Evolutionary conservation across 2,888 invertebrate genomes (phyloP), one percentile per base, ranked within the genome.

Genomic region (Ophion costatus): DNA sequence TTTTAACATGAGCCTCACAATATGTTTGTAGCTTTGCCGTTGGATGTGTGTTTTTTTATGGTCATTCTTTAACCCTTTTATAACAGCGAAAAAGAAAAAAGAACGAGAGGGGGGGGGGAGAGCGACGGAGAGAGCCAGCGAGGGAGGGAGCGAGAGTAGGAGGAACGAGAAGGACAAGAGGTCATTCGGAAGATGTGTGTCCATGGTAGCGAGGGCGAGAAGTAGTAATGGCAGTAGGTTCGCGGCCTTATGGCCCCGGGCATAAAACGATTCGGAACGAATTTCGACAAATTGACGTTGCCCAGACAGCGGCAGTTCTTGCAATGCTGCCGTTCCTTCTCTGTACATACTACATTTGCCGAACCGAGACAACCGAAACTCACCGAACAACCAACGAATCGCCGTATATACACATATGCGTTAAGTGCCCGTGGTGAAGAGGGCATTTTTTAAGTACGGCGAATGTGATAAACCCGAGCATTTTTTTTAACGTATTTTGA

Each of bases 251-350:
- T 90, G 89, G 84, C 84, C 86, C 80, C 63, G 91, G 91, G 91
- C 93, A 93, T 93, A 93, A 93, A 93, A 93, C 93, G 93, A 93
- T 93, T 93, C 93, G 93, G 93, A 93, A 93, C 93, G 93, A 93
- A 93, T 93, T 93, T 92, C 93, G 93, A 93, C 93, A 93, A 93
- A 93, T 93, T 93, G 93, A 93, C 93, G 92, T 89, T 85, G 92
- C 91, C 82, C 87, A 88, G 83, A 78, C 84, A 77, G 77, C 79
- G 84, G 86, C 74, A 84, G 81, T 67, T 64, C 76, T 73, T 89
- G 85, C 89, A 90, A 87, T 87, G 88, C 88, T 87, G 88, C 85
- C 86, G 88, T 86, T 84, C 83, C 70, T 63, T 82, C 69, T 61
- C 66, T 79, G 33, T 61, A 38, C 22, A 33, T 70, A 70, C 70